Conservation (phyloP, 35 echinoderm and acorn worm genomes). For the Chiridota heheva region DNA sequence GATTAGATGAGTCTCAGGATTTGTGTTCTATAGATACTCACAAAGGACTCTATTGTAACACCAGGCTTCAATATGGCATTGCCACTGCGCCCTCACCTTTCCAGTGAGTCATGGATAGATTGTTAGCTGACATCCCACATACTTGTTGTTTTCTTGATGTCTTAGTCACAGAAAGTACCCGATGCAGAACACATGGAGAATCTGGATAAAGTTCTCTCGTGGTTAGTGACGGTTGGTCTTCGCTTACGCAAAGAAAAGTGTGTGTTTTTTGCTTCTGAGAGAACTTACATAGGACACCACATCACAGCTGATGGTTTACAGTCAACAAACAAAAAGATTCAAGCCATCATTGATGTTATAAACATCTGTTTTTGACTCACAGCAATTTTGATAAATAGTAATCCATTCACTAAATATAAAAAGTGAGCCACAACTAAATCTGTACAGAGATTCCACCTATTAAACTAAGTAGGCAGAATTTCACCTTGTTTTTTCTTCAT, state of each 20-base stretch:
- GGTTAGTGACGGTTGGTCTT: conserved; percentile 34
- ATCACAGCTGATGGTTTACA: conserved; percentile 55
- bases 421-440: no score
- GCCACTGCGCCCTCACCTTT: conserved; percentile 57
- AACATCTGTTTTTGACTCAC: no score
- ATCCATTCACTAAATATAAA: no score
- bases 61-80: conserved; percentile 39
- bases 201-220: conserved; percentile 14
- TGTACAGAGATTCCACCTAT: no score
- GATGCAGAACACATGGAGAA: conserved; percentile 11
- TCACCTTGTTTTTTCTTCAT: no score
- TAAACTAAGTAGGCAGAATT: no score
- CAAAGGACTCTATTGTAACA: conserved; percentile 38
- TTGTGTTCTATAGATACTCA: conserved; percentile 49
- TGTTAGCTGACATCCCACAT: conserved; percentile 27
- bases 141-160: conserved; percentile 35
- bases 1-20: conserved; percentile 12
- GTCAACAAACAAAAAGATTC: conserved; percentile 21
- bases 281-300: conserved; percentile 40
- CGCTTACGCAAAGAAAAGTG: conserved; percentile 50
- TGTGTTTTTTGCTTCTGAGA: conserved; percentile 27
- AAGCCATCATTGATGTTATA: conserved; percentile 48
- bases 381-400: no score
- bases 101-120: conserved; percentile 54
- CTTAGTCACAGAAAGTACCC: conserved; percentile 38